phyloP scores from a whole-genome alignment of 2,113 vertebrate genomes.

The Thomomys bottae region DNA sequence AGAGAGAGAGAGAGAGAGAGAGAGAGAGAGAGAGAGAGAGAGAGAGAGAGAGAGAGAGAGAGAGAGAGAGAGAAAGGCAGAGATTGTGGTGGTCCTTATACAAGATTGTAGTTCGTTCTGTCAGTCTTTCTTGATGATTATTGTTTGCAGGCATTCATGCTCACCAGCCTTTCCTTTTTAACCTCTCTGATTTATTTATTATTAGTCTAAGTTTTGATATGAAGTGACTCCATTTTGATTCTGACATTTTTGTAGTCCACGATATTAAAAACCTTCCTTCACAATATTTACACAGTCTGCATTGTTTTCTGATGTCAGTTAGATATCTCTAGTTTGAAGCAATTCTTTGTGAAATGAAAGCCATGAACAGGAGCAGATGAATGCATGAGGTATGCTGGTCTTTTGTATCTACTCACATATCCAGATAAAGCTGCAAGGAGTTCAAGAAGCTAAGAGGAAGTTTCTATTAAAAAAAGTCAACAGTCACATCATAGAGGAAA shows the following conservation, averaged over 20 bases:
- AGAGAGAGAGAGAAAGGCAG: too few relatives aligned
- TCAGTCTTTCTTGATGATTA: background rate
- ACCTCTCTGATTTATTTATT: background rate
- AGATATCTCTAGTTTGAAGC: constrained; percentile 5
- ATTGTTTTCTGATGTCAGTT: background rate
- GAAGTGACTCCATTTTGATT: background rate
- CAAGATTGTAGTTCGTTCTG: background rate
- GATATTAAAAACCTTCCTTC: background rate
- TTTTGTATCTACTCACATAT: background rate
- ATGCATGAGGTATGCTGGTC: background rate
- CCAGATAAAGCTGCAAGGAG: background rate
- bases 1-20: background rate
- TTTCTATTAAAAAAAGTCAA: background rate
- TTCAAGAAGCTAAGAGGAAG: background rate
- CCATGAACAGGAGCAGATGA: background rate
- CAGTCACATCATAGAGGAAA: background rate
- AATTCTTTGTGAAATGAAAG: constrained; percentile 15
- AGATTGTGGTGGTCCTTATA: too few relatives aligned
- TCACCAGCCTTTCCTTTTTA: background rate
- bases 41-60: too few relatives aligned
- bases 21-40: too few relatives aligned
- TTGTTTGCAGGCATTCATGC: background rate
- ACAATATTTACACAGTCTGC: background rate
- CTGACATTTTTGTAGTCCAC: background rate
- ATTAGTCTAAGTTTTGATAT: background rate